Percentiles rank a stretch among this genome's conserved stretches.
Conservation (phyloP, 2,797 vertebrate species). For the Mallotus villosus region DNA sequence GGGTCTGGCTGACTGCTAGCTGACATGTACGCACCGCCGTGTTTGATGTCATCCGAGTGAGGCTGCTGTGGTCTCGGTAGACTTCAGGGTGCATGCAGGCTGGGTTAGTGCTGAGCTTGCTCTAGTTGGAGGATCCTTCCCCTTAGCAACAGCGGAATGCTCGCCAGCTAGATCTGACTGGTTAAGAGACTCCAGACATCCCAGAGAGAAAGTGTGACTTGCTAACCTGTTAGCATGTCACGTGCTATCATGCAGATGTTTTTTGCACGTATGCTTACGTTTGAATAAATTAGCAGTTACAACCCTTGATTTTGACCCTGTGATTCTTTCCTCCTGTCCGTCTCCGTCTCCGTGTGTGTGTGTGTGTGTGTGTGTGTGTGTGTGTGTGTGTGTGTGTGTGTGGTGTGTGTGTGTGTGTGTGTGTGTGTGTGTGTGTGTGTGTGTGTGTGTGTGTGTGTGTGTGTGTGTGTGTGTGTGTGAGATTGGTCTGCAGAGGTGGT, state of each 20-base stretch:
- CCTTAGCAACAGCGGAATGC: conserved; percentile 2
- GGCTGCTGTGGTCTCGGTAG: conserved; percentile 42
- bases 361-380: background rate
- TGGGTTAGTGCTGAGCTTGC: conserved; percentile 24
- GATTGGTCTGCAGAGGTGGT: background rate
- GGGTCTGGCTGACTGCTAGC: conserved; percentile 18
- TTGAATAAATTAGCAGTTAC: conserved; percentile 54
- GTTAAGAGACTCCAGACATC: background rate
- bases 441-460: background rate
- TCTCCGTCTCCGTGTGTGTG: background rate
- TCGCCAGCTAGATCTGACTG: background rate
- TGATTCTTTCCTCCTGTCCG: background rate
- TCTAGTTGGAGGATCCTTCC: conserved; percentile 11
- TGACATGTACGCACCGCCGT: conserved; percentile 15
- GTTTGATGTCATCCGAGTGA: conserved; percentile 15
- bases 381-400: conserved; percentile 4
- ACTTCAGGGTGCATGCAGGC: conserved; percentile 19
- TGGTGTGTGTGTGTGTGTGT: background rate
- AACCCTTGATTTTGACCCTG: conserved; percentile 20
- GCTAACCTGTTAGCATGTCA: no score
- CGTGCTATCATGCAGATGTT: background rate
- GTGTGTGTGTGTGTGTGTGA: background rate
- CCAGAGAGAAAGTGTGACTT: background rate
- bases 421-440: conserved; percentile 6
- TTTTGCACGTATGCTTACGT: conserved; percentile 30